These are phyloP conservation scores for Danionella cerebrum DNA, from an alignment of 2,113 vertebrate species.

Conservation along the genomic window DNA sequence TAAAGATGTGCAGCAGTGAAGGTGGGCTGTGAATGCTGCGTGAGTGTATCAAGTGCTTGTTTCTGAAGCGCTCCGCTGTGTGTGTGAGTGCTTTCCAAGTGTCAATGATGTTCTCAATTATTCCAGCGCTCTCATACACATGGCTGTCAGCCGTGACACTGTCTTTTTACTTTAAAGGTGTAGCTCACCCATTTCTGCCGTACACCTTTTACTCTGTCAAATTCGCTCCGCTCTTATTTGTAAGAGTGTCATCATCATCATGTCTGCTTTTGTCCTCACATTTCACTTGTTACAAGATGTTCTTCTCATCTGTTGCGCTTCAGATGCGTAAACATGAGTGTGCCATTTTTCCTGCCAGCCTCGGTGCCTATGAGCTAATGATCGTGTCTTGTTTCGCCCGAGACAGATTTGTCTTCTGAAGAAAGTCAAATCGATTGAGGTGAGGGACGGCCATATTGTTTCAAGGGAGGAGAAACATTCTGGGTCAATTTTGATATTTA, in stretches of 20 bases:
- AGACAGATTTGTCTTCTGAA: constrained; percentile 8
- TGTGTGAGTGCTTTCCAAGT: not conserved
- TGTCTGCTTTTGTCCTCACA: not conserved
- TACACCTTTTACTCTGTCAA: not conserved
- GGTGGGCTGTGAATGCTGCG: not conserved
- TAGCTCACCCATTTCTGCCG: not conserved
- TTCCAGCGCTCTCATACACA: not conserved
- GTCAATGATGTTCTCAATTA: not conserved
- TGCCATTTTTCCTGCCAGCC: not conserved
- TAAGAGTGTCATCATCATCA: not conserved
- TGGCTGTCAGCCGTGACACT: not conserved
- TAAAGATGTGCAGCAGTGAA: not conserved
- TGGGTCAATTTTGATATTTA: constrained; percentile 23
- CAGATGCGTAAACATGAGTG: not conserved
- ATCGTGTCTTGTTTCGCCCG: not conserved
- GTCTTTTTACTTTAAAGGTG: not conserved
- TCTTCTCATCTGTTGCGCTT: not conserved
- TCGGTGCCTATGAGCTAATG: not conserved
- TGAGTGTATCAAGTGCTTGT: not conserved
- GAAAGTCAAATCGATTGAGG: constrained; percentile 44
- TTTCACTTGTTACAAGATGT: constrained; percentile 3
- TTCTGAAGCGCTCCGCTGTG: not conserved
- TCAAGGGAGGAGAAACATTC: constrained; percentile 32
- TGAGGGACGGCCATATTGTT: constrained; percentile 23
- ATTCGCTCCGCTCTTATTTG: not conserved